Evolutionary conservation across 2,113 vertebrate species (phyloP), one percentile per base, ranked within the genome.

Genomic region (Oreochromis tanganicae): DNA sequence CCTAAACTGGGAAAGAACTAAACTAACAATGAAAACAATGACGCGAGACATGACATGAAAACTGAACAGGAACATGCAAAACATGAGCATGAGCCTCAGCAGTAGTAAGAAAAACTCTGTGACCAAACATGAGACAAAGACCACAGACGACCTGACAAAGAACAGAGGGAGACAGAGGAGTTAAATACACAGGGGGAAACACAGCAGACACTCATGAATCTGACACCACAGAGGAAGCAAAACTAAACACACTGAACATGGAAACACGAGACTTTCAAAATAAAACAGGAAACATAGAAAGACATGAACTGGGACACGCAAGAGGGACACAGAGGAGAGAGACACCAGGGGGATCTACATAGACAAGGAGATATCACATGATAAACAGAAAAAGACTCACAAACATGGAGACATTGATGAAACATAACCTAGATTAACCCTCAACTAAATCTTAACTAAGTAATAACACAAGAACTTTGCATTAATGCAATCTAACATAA

Each of bases 351-450:
- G 57, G 27, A 17, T 1, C 0, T 61, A 32, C 57, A 32, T 5
- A 61, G 57, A 61, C 57, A 61, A 1, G 0, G 57, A 2, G 14
- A 10, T 61, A 61, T 61, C 27, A 0, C 8, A 10, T 61, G 27
- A 61, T 61, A 61, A 61, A 32, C 57, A 2, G 27, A 61, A 61
- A 32, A 61, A 61, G 27, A 32, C 57, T 61, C 57, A 10, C 57
- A 61, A 61, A 38, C 14, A 9, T 59, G 57, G 27, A 32, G 56
- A 59, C 4, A 0, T 5, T 1, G 1, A 9, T 59, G 2, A 59
- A 59, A 59, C 7, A 32, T 32, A 9, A 32, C 7, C 3, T 4
- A 32, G 27, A 59, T 2, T 3, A 59, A 59, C 57, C 27, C 2
- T 59, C 4, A 32, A 4, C 27, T 32, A 59, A 59, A 32, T 7